Evolutionary conservation across 2,113 vertebrate species (phyloP).

Genomic region (Thomomys bottae): DNA sequence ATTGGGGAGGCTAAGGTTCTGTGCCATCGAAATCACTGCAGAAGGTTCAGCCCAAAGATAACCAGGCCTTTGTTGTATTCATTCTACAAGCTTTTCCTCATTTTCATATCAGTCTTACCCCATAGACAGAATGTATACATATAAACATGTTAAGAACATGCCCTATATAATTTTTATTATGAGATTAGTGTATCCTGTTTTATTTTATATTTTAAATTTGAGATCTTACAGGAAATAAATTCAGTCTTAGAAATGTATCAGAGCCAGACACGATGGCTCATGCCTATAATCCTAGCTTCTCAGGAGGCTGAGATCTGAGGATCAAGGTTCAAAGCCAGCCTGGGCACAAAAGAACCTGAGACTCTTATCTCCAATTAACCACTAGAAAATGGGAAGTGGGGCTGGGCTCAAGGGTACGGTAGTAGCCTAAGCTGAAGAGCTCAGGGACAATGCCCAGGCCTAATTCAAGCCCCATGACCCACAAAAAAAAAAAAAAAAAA

Average conservation of each 20-base stretch:
- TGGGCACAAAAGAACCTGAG: too few species aligned
- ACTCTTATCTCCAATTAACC: too few species aligned
- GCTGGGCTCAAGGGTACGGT: too few species aligned
- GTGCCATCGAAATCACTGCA: neutral
- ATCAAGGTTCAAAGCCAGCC: too few species aligned
- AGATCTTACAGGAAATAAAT: neutral
- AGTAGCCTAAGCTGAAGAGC: too few species aligned
- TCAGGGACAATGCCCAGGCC: too few species aligned
- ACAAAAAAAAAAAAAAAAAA: too few species aligned
- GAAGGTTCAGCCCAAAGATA: neutral
- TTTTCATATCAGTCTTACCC: constrained; percentile 6
- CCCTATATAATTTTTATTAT: neutral
- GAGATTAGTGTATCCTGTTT: constrained; percentile 22
- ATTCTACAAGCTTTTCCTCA: constrained; percentile 6
- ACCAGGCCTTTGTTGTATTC: neutral
- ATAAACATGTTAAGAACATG: constrained; percentile 2
- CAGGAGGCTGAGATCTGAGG: too few species aligned
- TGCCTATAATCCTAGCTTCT: too few species aligned
- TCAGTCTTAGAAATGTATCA: neutral
- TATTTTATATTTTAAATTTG: constrained; percentile 46
- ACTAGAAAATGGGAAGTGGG: too few species aligned
- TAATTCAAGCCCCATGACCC: too few species aligned
- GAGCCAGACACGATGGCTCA: too few species aligned
- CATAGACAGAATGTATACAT: constrained; percentile 2
- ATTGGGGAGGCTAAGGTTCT: neutral